A percentile compares a stretch with the other conserved stretches of the same genome.
phyloP scores from a whole-genome alignment of 2,888 invertebrate genomes.

The Antheraea yamamai region DNA sequence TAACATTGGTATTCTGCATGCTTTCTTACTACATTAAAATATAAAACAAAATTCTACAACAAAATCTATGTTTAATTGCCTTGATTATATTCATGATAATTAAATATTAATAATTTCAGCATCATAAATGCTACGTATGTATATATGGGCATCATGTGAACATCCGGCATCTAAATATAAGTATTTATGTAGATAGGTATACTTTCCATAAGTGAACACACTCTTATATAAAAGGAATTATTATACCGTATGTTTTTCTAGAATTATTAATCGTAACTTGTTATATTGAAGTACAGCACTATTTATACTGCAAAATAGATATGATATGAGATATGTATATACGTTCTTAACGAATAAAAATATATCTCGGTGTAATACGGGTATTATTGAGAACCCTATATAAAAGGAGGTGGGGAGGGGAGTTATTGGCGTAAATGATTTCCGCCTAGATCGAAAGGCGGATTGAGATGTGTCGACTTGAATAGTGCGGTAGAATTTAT shows the following conservation, averaged over 20 bases:
- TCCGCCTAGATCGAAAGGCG: constrained; percentile 53
- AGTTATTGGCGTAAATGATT: constrained; percentile 71
- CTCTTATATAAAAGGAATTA: not conserved
- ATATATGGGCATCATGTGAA: not conserved
- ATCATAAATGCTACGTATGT: not conserved
- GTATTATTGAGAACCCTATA: constrained; percentile 24
- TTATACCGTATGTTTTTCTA: not conserved
- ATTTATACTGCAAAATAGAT: not conserved
- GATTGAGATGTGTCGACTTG: constrained; percentile 46
- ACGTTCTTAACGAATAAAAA: not conserved
- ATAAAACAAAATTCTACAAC: too few species aligned
- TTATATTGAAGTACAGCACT: not conserved
- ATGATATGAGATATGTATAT: not conserved
- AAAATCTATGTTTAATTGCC: too few species aligned
- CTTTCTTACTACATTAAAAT: too few species aligned
- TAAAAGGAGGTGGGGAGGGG: constrained; percentile 32
- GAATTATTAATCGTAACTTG: not conserved
- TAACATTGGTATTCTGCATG: too few species aligned
- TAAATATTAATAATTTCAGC: not conserved
- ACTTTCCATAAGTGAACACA: not conserved
- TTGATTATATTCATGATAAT: too few species aligned
- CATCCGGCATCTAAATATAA: too few species aligned
- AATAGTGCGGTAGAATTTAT: constrained; percentile 47
- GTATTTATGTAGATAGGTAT: not conserved
- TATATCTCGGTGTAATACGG: not conserved